Conservation (phyloP, 2,888 invertebrate genomes). For the Keiferia lycopersicella region DNA sequence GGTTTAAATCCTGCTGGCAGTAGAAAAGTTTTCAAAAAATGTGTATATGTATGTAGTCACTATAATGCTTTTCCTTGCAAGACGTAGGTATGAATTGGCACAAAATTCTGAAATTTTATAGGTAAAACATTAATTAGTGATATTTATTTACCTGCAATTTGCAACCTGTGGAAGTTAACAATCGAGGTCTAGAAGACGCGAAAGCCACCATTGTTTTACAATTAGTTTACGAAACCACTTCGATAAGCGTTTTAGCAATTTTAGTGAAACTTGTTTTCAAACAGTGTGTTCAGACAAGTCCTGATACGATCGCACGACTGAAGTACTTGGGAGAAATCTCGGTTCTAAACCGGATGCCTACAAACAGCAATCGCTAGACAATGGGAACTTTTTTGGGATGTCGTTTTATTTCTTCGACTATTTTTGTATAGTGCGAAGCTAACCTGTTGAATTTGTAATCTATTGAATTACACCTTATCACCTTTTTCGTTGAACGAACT, state of each 20-base stretch:
- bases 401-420: not conserved
- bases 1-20: no score
- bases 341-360: not conserved
- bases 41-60: no score
- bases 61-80: no score
- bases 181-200: not conserved
- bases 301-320: not conserved
- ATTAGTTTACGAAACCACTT: not conserved
- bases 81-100: no score
- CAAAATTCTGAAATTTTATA: no score
- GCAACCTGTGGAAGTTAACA: not conserved
- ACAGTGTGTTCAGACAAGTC: not conserved
- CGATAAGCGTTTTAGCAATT: not conserved
- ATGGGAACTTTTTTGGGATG: not conserved
- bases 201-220: not conserved
- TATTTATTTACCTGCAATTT: slow-evolving; percentile 5
- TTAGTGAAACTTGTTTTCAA: not conserved
- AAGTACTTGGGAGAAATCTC: not conserved
- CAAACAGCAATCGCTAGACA: not conserved
- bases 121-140: not conserved
- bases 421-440: not conserved
- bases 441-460: no score
- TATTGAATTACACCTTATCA: no score
- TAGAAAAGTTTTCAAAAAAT: no score
- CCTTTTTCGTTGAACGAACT: no score